Evolutionary conservation across 2,797 vertebrate species (phyloP).

Genomic region (Poecilia picta): DNA sequence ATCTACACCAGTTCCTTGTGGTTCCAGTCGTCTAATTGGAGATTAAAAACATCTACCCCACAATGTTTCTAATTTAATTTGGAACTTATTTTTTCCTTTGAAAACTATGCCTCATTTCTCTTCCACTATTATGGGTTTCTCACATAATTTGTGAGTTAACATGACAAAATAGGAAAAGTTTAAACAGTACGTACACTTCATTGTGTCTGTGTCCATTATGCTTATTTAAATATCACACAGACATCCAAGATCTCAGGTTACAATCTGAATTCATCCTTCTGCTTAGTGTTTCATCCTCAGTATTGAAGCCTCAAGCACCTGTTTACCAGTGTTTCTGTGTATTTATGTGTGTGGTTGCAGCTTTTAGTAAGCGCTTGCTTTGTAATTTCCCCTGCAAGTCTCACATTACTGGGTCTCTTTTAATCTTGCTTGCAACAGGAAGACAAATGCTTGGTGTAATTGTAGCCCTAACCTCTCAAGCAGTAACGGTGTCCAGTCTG

Average conservation of each 20-base stretch:
- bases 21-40: not conserved
- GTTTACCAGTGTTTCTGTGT: conserved; percentile 22
- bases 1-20: not conserved
- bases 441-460: conserved; percentile 16
- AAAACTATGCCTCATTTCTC: not conserved
- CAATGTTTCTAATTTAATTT: not conserved
- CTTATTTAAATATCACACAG: not conserved
- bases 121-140: not conserved
- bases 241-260: not conserved
- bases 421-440: conserved; percentile 14
- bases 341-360: conserved; percentile 18
- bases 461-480: not conserved
- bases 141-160: not conserved
- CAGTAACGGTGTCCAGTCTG: not conserved
- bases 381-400: conserved; percentile 37
- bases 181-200: not conserved
- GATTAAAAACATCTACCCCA: not conserved
- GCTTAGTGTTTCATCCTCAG: conserved; percentile 24
- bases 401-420: conserved; percentile 21
- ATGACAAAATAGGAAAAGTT: not conserved
- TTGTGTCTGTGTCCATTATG: not conserved
- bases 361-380: conserved; percentile 43
- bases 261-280: not conserved
- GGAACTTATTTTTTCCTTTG: not conserved
- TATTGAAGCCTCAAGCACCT: conserved; percentile 5